Base-by-base conservation (phyloP, 2,113 vertebrate genomes). In the Crotalus viridis region DNA sequence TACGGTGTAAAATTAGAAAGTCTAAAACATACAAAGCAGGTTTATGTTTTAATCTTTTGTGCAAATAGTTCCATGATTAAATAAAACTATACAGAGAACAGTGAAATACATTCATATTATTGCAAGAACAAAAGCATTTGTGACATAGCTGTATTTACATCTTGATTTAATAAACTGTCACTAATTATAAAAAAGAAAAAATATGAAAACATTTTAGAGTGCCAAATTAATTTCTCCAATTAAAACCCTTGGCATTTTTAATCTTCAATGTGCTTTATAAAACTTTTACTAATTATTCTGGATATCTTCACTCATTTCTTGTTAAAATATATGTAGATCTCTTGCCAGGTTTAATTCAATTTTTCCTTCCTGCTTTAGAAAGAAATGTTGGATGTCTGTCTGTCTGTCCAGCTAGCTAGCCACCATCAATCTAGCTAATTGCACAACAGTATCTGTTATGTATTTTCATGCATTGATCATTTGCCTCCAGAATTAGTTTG, bases 1-100 rank as follows among this genome's bases (percentile, higher is more conserved):
- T 91, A 92, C 88, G 55, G 95, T 96, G 59, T 93, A 93, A 64
- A 33, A 69, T 87, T 89, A 95, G 94, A 96, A 95, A 85, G 0
- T 69, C 21, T 1, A 0, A 93, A 51, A 93, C 64, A 95, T 87
- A 95, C 91, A 95, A 96, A 95, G 96, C 92, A 96, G 90, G 3
- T 57, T 94, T 95, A 28, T 26, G 94, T 96, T 95, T 92, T 19
- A 94, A 94, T 92, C 93, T 46, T 81, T 19, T 93, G 39, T 91
- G 81, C 59, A 94, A 56, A 33, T 56, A 19, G 8, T 74, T 86
- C 59, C 90, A 91, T 17, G 91, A 93, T 90, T 93, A 88, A 93
- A 91, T 43, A 87, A 95, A 97, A 95, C 33, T 21, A 61, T 69
- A 69, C 56, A 87, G 55, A 92, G 87, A 94, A 61, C 7, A 6